Base-by-base conservation (phyloP, 1,140 invertebrate genomes). In the Lepidostoma basale region DNA sequence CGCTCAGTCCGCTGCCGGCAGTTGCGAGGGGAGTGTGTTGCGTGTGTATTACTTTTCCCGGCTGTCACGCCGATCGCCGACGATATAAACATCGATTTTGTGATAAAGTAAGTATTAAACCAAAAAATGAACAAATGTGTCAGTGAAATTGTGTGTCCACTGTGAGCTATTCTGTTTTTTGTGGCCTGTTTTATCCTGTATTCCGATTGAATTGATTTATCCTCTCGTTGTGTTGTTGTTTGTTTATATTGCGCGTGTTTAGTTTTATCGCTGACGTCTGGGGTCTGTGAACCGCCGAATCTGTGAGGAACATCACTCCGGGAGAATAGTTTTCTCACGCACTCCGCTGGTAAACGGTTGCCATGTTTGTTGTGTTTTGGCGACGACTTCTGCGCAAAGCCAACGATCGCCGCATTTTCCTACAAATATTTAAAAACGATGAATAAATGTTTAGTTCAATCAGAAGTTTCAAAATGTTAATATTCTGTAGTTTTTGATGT, bases 291-390 rank as follows among this genome's bases (percentile, higher is more conserved):
- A 65, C 62, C 28, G 42, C 62, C 30, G 47, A 23, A 39, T 54
- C 40, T 16, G 36, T 22, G 16, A 52, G 28, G 40, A 47, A 25
- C 30, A 28, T 12, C 10, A 26, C n/a, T 49, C 33, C n/a, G 23
- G 60, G 9, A 25, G 40, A 30, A 28, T 3, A 36, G 12, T 45
- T 26, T 30, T 62, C 33, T 49, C 44, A 18, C 40, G 28, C 40
- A 25, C 25, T 30, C 44, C 60, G 60, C 40, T 62, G 60, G n/a
- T 16, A 9, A 10, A 5, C n/a, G 44, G 62, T 49, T 64, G 62
- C 62, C 62, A 54, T 65, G 62, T 65, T 65, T 54, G 62, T 65
- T 65, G 62, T 65, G 62, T 65, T 65, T 56, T 65, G 62, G 28
- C 62, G 45, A 54, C n/a, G 44, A 52, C 44, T 65, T 47, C 44